Evolutionary conservation across 37 sponge, comb jelly and placozoan genomes (phyloP), one percentile per base, ranked within the genome.

Genomic region (Halisarca cf. caerulea): DNA sequence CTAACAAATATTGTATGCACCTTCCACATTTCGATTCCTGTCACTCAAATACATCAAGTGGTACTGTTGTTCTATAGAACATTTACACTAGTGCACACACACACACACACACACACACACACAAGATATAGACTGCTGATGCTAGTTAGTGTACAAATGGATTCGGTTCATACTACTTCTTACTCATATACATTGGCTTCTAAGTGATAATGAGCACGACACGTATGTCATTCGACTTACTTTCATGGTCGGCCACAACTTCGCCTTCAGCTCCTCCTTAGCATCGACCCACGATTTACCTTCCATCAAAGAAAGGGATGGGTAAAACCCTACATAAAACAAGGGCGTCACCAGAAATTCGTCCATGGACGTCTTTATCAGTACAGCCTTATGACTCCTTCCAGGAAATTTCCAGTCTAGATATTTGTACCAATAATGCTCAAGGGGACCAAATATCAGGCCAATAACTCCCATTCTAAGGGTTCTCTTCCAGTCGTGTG

Each of bases 321-420:
- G 21, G 24, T 25, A 75, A 44, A 27, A 70, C 24, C 72, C 25
- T 11, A 30, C 38, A 33, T 60, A 85, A 0, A 78, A 14, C 0
- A 85, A 2, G 2, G 91, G 85, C 0, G 81, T 64, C 21, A 51
- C 34, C 21, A 90, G 34, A 30, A 70, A n/a, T 51, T 77, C 79
- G 38, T 90, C 94, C 82, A 94, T 45, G 1, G 83, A 0, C n/a
- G 90, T 87, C 77, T 94, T 94, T 30, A 39, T 79, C 24, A 28
- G 28, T 17, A 90, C 58, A 15, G 28, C 27, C 44, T 20, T 61
- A 9, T 37, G 45, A 1, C 42, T 59, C 11, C 28, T 66, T 3
- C 82, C 83, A 25, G 86, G 85, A 32, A 41, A 27, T 66, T 66
- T 60, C 40, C 59, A 44, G 66, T 89, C 90, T 43, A 89, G 62